Evolutionary conservation across 2,797 vertebrate genomes (phyloP).

Genomic region (Danio aesculapii): DNA sequence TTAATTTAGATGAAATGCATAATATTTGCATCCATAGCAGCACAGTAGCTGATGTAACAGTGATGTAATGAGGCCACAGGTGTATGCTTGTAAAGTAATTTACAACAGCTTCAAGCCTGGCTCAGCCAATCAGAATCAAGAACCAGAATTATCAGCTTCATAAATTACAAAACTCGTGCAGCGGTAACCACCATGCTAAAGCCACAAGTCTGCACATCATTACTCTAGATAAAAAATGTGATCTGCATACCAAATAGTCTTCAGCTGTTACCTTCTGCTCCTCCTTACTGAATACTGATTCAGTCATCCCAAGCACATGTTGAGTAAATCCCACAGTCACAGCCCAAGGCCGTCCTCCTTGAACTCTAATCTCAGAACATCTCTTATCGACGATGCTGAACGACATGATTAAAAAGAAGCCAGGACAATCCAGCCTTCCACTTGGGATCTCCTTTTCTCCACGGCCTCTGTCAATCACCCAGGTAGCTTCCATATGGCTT

Average conservation of each 20-base stretch:
- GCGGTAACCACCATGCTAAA: not conserved
- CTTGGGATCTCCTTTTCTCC: constrained; percentile 66
- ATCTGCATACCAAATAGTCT: constrained; percentile 22
- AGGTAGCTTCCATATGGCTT: constrained; percentile 60
- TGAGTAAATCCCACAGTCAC: constrained; percentile 73
- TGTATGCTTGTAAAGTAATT: constrained; percentile 6
- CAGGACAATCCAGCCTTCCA: constrained; percentile 65
- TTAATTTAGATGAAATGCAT: too few relatives aligned
- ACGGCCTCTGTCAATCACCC: constrained; percentile 72
- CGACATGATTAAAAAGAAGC: constrained; percentile 76
- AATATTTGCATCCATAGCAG: too few relatives aligned
- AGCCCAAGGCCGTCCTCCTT: constrained; percentile 75
- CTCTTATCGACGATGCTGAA: constrained; percentile 72
- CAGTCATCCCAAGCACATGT: constrained; percentile 64
- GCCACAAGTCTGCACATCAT: constrained; percentile 16
- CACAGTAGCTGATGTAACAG: too few relatives aligned
- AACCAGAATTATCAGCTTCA: not conserved
- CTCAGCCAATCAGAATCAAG: not conserved
- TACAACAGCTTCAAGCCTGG: constrained; percentile 4
- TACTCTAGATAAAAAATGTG: constrained; percentile 4
- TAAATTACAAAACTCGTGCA: constrained; percentile 1
- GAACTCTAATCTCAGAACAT: constrained; percentile 79
- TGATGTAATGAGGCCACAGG: too few relatives aligned
- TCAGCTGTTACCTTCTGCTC: constrained; percentile 54
- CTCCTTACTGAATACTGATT: constrained; percentile 74